Base-by-base conservation (phyloP, 64 coral and sea anemone genomes). In the Actinia equina region DNA sequence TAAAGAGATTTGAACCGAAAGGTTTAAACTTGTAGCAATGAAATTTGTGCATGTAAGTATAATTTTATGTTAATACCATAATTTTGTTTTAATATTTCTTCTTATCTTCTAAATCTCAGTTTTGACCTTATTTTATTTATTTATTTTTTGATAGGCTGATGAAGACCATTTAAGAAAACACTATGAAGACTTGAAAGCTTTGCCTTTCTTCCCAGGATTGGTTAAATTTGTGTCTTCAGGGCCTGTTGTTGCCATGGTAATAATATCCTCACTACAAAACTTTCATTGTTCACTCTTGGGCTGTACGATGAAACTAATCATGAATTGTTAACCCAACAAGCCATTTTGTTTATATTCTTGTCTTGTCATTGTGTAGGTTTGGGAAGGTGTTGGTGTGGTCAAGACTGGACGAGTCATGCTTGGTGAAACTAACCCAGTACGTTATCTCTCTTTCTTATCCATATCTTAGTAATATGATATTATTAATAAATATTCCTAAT, bases 211-310 rank as follows among this genome's bases (percentile, higher is more conserved):
- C 52, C 93, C 93, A 41, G 93, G 87, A 17, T 88, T 98, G 19
- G 93, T 98, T 37, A 92, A 93, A 55, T 94, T 92, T 44, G 91
- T 98, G 90, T 82, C 93, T 25, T 92, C 88, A 62, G 96, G 96
- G 85, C 96, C 96, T 86, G 96, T 98, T 65, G 93, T 94, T 90
- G 96, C 93, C 57, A 98, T 98, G 96, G 96, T 98, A 88, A 94
- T 46, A 15, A 0, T 27, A 63, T 30, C 4, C 63, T 67, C 19
- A 69, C 63, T 20, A 23, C 7, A 37, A 37, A 37, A 23, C 7
- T 49, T 49, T 49, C 46, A 49, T 37, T 37, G 46, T 49, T 49
- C 4, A 8, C 7, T 49, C 7, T 69, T 7, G 22, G 5, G 10
- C 63, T 69, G 0, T 27, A 69, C 18, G 8, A 23, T 65, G 62